Evolutionary conservation across 2,888 invertebrate species (phyloP), one percentile per base, ranked within the genome.

Genomic region (Dasypogon diadema): DNA sequence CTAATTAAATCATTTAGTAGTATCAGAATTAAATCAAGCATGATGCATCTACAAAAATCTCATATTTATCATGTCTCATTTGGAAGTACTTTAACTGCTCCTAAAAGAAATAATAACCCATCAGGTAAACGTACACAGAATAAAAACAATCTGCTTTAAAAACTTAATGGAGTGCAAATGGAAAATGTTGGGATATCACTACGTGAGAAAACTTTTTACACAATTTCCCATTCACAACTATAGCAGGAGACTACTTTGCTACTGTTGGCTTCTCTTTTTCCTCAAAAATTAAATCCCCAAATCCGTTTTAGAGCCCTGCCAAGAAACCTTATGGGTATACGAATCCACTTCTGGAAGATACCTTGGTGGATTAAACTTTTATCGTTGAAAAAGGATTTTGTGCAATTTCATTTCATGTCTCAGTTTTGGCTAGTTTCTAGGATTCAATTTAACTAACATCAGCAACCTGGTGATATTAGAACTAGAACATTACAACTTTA

Each of bases 151-250:
- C 42, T 72, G 48, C 72, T 72, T 54, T 72, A 55, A 55, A 70
- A 70, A 70, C 60, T 70, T 70, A 75, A 75, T 75, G 75, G 58
- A 58, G 75, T 75, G 75, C 51, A 75, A 75, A 70, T 75, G 72
- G 58, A 46, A 75, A 75, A 65, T 75, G 46, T 26, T 63, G 48
- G 46, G 75, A 51, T 63, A 54, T 65, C 58, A 30, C 58, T 75
- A 58, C 70, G 70, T 58, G 70, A 58, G 48, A 26, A 70, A 75
- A 72, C 75, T 75, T 58, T 70, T 75, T 70, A 58, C 55, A 56
- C 30, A 22, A 24, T 46, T 30, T n/a, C 21, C 21, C 24, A 3
- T 42, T 12, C 24, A 16, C 68, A 68, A 18, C 68, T 12, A 24
- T 26, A 16, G 22, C 55, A n/a, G 22, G 55, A 16, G 22, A 18